phyloP scores from a whole-genome alignment of 2,888 invertebrate species.

The Hypselothyrea guttata region DNA sequence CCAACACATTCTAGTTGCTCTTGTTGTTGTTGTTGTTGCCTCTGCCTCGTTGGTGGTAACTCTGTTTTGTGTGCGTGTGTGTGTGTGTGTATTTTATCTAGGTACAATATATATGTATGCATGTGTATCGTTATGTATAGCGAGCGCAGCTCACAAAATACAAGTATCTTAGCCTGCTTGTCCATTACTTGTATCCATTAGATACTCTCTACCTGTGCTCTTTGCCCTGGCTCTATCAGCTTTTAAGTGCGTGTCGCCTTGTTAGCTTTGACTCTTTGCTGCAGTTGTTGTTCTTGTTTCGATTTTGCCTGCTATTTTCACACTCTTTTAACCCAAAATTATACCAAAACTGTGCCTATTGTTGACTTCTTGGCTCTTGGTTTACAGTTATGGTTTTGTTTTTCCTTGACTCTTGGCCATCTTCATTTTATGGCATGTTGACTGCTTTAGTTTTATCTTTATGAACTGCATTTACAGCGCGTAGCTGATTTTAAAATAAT shows the following conservation, averaged over 20 bases:
- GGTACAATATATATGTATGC: slow-evolving; percentile 5
- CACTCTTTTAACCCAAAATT: slow-evolving; percentile 16
- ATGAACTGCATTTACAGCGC: slow-evolving; percentile 38
- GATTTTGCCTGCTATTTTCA: slow-evolving; percentile 22
- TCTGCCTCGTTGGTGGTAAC: slow-evolving; percentile 52
- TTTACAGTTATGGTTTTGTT: slow-evolving; percentile 35
- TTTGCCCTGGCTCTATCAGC: slow-evolving; percentile 6
- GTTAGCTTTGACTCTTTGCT: slow-evolving; percentile 21
- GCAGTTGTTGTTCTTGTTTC: slow-evolving; percentile 29
- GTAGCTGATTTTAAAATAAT: no score
- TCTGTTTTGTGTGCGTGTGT: slow-evolving; percentile 16
- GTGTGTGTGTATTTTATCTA: slow-evolving; percentile 51
- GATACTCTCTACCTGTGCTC: slow-evolving; percentile 54
- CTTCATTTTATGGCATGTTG: slow-evolving; percentile 12
- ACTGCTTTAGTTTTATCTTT: slow-evolving; percentile 36
- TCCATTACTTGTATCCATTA: slow-evolving; percentile 64
- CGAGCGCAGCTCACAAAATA: slow-evolving; percentile 36
- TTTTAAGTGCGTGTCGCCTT: slow-evolving; percentile 41
- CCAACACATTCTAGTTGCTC: slow-evolving; percentile 9
- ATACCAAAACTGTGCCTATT: background rate
- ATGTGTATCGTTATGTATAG: slow-evolving; percentile 18
- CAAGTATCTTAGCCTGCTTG: slow-evolving; percentile 43
- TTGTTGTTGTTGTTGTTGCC: slow-evolving; percentile 26
- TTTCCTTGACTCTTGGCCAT: background rate
- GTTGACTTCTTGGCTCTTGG: slow-evolving; percentile 34